These are phyloP conservation scores for Motacilla alba DNA, from an alignment of 2,113 vertebrate species.

Conservation along the genomic window DNA sequence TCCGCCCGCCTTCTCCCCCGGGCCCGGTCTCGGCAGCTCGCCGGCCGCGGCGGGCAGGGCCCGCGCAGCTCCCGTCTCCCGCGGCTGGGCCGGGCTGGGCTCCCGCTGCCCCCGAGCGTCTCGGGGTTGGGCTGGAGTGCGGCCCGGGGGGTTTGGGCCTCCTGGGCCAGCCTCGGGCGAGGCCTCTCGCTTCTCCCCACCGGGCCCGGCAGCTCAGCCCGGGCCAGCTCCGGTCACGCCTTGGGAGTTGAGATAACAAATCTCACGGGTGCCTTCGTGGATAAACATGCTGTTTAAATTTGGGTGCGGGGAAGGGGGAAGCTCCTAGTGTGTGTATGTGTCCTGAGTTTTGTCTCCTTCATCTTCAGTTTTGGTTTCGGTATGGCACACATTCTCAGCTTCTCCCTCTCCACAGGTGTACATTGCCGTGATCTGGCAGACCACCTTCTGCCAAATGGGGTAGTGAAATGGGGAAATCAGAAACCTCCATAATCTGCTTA, in stretches of 20 bases:
- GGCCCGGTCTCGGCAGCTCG: background rate
- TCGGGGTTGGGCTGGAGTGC: fast-evolving
- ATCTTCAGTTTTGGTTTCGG: background rate
- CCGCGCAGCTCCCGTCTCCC: fast-evolving
- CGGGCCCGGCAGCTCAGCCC: background rate
- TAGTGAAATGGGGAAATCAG: background rate
- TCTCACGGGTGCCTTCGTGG: background rate
- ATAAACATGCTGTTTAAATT: background rate
- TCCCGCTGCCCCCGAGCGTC: no score
- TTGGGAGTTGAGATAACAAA: background rate
- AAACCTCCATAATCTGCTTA: no score
- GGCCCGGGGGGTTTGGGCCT: background rate
- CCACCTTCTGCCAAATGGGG: background rate
- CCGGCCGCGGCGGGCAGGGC: background rate
- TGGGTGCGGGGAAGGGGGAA: fast-evolving
- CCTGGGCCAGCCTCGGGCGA: background rate
- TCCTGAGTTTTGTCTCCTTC: background rate
- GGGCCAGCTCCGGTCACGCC: background rate
- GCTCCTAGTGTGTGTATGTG: fast-evolving
- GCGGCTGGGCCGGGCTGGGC: background rate
- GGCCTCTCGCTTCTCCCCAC: background rate
- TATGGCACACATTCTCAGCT: fast-evolving
- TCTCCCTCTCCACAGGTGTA: fast-evolving
- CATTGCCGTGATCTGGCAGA: fast-evolving
- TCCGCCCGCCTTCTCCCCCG: no score